Evolutionary conservation across 2,888 invertebrate species (phyloP).

Genomic region (Cactoblastis cactorum): DNA sequence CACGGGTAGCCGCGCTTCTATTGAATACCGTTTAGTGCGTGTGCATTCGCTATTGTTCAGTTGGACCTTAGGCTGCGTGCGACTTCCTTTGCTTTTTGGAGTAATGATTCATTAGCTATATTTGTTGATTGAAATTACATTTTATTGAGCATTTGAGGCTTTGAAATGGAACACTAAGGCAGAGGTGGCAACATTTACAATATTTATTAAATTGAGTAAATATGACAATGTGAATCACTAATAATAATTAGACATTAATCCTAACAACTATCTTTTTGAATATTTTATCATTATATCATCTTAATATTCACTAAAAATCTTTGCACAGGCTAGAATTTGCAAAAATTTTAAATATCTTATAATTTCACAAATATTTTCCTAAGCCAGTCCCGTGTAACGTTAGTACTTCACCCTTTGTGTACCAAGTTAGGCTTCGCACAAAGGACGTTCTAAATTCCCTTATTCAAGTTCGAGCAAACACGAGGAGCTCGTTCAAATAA

Average conservation of each 20-base stretch:
- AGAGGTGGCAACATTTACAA: no score
- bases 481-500: constrained; percentile 1
- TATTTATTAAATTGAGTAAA: no score
- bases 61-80: background rate
- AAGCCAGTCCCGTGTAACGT: background rate
- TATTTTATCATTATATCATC: no score
- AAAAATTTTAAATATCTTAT: no score
- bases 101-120: constrained; percentile 2
- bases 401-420: constrained; percentile 2
- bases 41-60: constrained; percentile 45
- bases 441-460: constrained; percentile 3
- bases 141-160: background rate
- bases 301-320: no score
- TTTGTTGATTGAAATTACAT: background rate
- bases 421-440: background rate
- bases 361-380: background rate
- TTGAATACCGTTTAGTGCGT: constrained; percentile 18
- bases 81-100: constrained; percentile 4
- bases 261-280: no score
- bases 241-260: no score
- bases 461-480: constrained; percentile 6
- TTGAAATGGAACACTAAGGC: no score
- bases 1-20: background rate
- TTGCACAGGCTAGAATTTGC: no score
- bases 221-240: no score